Base-by-base conservation (phyloP, 2,888 invertebrate species). In the Dromius quadrimaculatus region DNA sequence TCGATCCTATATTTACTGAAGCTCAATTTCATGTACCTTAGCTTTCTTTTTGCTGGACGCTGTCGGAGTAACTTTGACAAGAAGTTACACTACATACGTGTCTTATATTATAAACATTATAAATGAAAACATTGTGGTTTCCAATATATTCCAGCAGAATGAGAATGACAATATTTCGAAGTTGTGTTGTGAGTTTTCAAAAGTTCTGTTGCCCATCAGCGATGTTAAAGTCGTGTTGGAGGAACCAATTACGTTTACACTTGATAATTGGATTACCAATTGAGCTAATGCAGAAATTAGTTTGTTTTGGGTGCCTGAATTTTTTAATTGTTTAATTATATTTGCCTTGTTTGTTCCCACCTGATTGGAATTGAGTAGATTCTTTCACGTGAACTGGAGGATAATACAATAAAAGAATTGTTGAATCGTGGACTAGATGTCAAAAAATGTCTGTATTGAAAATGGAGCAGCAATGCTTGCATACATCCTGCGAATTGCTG, bases 241-340 rank as follows among this genome's bases (percentile, higher is more conserved):
- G 45, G 45, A 68, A 68, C 59, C 68, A 59, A 32, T 68, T 59
- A 43, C 57, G 68, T 68, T 68, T 57, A 59, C 68, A 68, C 57
- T 45, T 41, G 59, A 9, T 68, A 68, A 68, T 57, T 59, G 6
- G 20, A 28, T 68, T 68, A 59, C 41, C 28, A 59, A 59, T 36
- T 19, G n/a, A 36, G 59, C 36, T 59, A 59, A 59, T 59, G 20
- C 11, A 20, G 17, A 34, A 36, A 59, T 59, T 20, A 59, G 34
- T 59, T 59, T 59, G 34, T 13, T 20, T 59, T 36, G 34, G 19
- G 13, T 36, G 34, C 19, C 20, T 59, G 11, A 54, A 65, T 65
- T 65, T 36, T 50, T 23, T 54, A 23, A 54, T 54, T 50, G 54
- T 65, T 54, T 38, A 54, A 65, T 36, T 36, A 54, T 23, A 50